Evolutionary conservation across 1,140 invertebrate species (phyloP).

Genomic region (Orius insidiosus): DNA sequence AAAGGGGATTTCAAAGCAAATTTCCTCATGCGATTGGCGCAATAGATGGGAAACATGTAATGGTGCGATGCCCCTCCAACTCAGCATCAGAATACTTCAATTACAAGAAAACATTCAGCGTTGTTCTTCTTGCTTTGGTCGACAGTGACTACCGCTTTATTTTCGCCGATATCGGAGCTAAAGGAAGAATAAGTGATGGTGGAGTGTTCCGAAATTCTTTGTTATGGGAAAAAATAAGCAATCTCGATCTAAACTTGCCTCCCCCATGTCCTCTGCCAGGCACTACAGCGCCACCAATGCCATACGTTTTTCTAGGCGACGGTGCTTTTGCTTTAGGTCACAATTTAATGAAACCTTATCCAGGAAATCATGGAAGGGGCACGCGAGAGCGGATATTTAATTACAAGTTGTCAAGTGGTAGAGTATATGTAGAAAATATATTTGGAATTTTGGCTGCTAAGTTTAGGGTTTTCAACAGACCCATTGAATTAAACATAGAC

Average conservation of each 20-base stretch:
- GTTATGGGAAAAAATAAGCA: constrained; percentile 10
- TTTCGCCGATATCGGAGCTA: constrained; percentile 14
- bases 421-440: constrained; percentile 31
- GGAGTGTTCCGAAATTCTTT: constrained; percentile 4
- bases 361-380: constrained; percentile 27
- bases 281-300: constrained; percentile 18
- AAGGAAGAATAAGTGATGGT: constrained; percentile 20
- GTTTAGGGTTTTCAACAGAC: constrained; percentile 26
- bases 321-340: constrained; percentile 24
- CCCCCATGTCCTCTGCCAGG: constrained; percentile 19
- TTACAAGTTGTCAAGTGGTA: constrained; percentile 24
- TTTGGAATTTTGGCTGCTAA: constrained; percentile 31
- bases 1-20: constrained; percentile 20
- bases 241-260: constrained; percentile 23
- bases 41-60: constrained; percentile 27
- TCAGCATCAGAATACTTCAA: constrained; percentile 17
- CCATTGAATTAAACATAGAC: constrained; percentile 23
- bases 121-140: constrained; percentile 17
- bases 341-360: constrained; percentile 28
- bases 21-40: constrained; percentile 24
- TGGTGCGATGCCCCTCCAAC: constrained; percentile 23
- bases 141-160: constrained; percentile 18
- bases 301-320: constrained; percentile 28
- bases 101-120: constrained; percentile 15
- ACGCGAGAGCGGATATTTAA: constrained; percentile 25